Evolutionary conservation across 2,113 vertebrate species (phyloP).

Genomic region (Columba livia): DNA sequence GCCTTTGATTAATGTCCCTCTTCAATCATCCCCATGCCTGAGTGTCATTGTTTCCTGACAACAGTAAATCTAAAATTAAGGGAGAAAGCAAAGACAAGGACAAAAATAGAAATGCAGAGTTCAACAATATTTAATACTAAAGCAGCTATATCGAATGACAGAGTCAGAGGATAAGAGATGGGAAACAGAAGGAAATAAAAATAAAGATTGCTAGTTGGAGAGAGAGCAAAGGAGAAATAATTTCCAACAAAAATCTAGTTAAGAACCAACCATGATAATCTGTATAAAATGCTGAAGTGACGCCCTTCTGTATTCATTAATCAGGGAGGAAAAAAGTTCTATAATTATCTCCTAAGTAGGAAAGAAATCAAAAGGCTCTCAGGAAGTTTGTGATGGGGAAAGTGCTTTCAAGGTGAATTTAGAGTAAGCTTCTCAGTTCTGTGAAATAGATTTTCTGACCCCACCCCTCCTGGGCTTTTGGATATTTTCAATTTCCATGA

Average conservation of each 20-base stretch:
- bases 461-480: slow-evolving; percentile 23
- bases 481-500: slow-evolving; percentile 43
- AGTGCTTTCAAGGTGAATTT: slow-evolving; percentile 58
- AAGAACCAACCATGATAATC: slow-evolving; percentile 7
- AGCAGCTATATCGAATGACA: background rate
- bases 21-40: background rate
- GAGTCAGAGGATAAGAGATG: background rate
- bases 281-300: slow-evolving; percentile 26
- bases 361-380: slow-evolving; percentile 44
- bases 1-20: background rate
- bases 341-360: slow-evolving; percentile 39
- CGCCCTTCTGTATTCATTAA: background rate
- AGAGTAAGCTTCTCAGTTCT: slow-evolving; percentile 6
- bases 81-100: background rate
- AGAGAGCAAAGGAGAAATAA: background rate
- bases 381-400: slow-evolving; percentile 4
- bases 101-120: background rate
- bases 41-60: background rate
- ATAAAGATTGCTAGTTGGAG: background rate
- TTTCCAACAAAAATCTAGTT: background rate
- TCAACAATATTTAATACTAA: background rate
- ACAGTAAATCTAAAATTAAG: background rate
- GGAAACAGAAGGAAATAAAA: background rate
- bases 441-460: slow-evolving; percentile 40
- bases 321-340: slow-evolving; percentile 7